Evolutionary conservation across 37 sponge, comb jelly and placozoan species (phyloP).

Genomic region (Geodia barretti): DNA sequence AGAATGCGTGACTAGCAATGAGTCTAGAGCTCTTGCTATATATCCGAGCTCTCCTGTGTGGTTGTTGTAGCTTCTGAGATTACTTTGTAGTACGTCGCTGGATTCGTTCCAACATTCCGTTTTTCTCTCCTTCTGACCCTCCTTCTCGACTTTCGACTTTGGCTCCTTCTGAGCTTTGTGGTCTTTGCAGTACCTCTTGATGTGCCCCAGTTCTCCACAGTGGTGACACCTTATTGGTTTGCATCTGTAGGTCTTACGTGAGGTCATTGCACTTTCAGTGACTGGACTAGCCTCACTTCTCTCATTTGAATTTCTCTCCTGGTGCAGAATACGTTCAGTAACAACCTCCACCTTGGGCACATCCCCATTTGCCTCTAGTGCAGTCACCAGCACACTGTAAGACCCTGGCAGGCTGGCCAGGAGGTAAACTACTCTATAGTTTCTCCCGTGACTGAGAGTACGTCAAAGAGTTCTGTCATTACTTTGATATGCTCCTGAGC

Average conservation of each 20-base stretch:
- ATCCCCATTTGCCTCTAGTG: too few relatives aligned
- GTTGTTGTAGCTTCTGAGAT: constrained; percentile 11
- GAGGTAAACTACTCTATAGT: too few relatives aligned
- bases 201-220: constrained; percentile 41
- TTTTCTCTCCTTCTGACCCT: too few relatives aligned
- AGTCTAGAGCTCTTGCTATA: constrained; percentile 30
- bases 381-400: too few relatives aligned
- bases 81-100: too few relatives aligned
- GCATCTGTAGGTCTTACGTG: constrained; percentile 11
- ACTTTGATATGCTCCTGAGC: too few relatives aligned
- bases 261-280: constrained; percentile 31
- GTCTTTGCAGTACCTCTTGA: constrained; percentile 25
- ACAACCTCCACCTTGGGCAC: constrained; percentile 41
- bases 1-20: constrained; percentile 20
- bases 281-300: constrained; percentile 3
- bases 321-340: constrained; percentile 40
- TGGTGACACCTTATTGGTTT: constrained; percentile 30
- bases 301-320: constrained; percentile 35
- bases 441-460: too few relatives aligned
- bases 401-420: too few relatives aligned
- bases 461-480: too few relatives aligned
- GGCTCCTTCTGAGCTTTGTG: constrained; percentile 10
- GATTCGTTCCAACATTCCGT: constrained; percentile 5
- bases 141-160: too few relatives aligned
- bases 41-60: constrained; percentile 22